A percentile compares a stretch with the other conserved stretches of the same genome.
Conservation (phyloP, 2,797 vertebrate genomes). For the Poecilia picta region DNA sequence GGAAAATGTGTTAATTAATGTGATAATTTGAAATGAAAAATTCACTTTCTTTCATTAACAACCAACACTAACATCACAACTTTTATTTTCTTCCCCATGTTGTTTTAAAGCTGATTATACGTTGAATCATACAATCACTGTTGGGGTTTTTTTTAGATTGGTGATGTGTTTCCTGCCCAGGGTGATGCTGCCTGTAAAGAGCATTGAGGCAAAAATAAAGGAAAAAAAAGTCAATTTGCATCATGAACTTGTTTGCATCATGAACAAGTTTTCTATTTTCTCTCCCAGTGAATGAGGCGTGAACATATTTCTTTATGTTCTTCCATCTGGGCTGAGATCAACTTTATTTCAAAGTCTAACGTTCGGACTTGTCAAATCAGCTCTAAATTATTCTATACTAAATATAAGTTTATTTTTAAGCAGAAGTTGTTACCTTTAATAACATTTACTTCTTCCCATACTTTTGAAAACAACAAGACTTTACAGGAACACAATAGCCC, state of each 20-base stretch:
- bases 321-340: not conserved
- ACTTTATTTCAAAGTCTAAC: not conserved
- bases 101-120: not conserved
- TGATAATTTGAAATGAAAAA: not conserved
- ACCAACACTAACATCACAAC: not conserved
- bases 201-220: not conserved
- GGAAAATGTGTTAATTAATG: not conserved
- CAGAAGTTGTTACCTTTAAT: no score
- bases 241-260: not conserved
- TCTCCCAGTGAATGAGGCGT: not conserved
- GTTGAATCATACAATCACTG: not conserved
- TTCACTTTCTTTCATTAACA: not conserved
- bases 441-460: not conserved
- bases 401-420: not conserved
- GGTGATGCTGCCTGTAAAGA: not conserved
- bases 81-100: not conserved
- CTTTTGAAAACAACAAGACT: not conserved
- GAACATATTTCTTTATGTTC: not conserved
- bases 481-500: no score
- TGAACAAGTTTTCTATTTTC: not conserved
- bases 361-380: not conserved
- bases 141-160: not conserved
- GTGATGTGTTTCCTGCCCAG: not conserved
- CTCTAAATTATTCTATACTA: not conserved
- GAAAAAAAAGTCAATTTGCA: not conserved